Conservation (phyloP, 2,797 vertebrate species). For the Vireo griseus region DNA sequence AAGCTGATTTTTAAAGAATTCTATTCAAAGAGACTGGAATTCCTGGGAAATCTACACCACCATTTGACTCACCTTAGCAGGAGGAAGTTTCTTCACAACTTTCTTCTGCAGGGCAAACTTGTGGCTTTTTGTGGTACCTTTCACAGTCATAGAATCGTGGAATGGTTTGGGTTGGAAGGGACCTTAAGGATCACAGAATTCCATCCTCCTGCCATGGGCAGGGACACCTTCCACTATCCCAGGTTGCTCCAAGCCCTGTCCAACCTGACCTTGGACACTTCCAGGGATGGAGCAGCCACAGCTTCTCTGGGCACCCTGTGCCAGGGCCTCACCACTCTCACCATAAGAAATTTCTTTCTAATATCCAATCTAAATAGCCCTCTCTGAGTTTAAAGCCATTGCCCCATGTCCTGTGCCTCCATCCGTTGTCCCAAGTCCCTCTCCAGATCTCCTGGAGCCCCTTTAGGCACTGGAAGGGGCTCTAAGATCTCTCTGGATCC, state of each 20-base stretch:
- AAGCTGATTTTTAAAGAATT: neutral
- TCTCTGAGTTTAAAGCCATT: neutral
- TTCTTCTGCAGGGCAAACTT: neutral
- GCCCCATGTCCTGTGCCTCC: rapidly evolving
- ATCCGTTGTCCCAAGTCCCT: neutral
- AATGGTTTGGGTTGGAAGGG: neutral
- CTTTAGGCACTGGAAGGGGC: neutral
- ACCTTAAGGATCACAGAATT: neutral
- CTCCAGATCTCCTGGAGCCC: neutral
- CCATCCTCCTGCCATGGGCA: neutral
- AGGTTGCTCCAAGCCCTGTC: rapidly evolving
- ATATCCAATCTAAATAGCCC: rapidly evolving
- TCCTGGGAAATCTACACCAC: neutral
- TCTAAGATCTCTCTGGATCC: rapidly evolving
- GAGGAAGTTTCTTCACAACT: neutral
- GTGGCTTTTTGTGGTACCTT: neutral
- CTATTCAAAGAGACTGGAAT: neutral
- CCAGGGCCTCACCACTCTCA: neutral
- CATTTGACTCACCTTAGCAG: neutral
- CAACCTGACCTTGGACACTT: neutral
- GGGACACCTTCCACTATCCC: rapidly evolving
- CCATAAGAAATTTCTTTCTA: rapidly evolving
- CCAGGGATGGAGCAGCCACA: neutral
- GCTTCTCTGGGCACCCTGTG: rapidly evolving
- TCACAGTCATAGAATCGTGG: neutral